Base-by-base conservation (phyloP, 1,140 invertebrate genomes). In the Drosophila ficusphila region DNA sequence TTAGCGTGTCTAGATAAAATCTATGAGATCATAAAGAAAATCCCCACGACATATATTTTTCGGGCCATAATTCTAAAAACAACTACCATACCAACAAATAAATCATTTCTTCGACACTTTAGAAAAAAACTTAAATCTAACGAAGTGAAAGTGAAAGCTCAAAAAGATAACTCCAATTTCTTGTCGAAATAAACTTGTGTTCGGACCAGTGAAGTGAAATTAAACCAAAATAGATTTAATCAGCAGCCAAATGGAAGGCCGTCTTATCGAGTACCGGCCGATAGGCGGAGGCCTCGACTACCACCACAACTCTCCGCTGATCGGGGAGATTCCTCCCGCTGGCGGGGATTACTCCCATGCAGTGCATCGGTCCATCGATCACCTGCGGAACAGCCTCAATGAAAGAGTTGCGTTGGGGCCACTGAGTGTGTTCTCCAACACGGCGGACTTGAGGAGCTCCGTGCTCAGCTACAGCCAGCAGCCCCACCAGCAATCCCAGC, bases 281-380 rank as follows among this genome's bases (percentile, higher is more conserved):
- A 93, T 93, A 75, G 93, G 93, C 52, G 93, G 93, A 52, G 93
- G 93, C 12, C 90, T 94, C 23, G 93, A 94, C 71, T 94, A 94
- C 89, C 93, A 94, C 82, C 93, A 94, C 79, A 91, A 90, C 42
- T 94, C 93, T 6, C 93, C 93, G 3, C 79, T 94, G 1, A 94
- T 94, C 91, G 93, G 93, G 0, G 93, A 94, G 88, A 94, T 94
- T 73, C 93, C 93, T 11, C 89, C 89, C 19, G 73, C 79, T 21
- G 91, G 90, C 8, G 94, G 94, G 16, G 90, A 91, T 7, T 94
- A 94, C 71, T 93, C 93, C 14, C 94, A 94, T 76, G 94, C 94
- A 60, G 94, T 95, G 69, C 94, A 95, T 86, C 92, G 94, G 60
- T 94, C 94, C 77, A 95, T 95, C 82, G 94, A 95, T 75, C 94